Evolutionary conservation across 1,140 invertebrate species (phyloP).

Genomic region (Sycophila sp.): DNA sequence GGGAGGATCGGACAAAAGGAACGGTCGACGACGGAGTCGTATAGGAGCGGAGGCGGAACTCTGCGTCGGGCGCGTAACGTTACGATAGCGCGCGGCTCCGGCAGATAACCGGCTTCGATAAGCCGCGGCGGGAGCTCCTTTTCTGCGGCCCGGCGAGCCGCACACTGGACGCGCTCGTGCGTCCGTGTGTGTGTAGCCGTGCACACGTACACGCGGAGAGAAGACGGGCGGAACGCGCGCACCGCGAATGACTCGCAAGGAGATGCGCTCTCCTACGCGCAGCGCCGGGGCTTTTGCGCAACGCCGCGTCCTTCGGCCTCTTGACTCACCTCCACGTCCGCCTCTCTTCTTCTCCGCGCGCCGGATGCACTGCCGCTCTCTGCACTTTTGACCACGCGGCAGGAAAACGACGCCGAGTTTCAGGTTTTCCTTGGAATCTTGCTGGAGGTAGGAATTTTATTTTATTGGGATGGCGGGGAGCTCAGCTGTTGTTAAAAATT

Average conservation of each 20-base stretch:
- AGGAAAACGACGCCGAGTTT: too few relatives aligned
- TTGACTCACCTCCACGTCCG: not conserved
- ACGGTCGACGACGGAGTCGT: not conserved
- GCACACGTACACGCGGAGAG: too few relatives aligned
- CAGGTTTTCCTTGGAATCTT: too few relatives aligned
- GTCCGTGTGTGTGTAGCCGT: too few relatives aligned
- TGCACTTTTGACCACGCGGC: too few relatives aligned
- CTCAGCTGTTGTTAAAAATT: too few relatives aligned
- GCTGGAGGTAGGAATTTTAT: too few relatives aligned
- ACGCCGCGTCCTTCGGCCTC: not conserved
- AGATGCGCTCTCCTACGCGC: not conserved
- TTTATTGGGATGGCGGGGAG: too few relatives aligned
- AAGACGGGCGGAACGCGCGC: not conserved
- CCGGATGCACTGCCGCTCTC: too few relatives aligned
- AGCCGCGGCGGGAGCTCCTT: not conserved
- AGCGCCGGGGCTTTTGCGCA: not conserved
- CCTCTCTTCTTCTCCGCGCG: not conserved
- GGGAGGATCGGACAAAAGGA: not conserved
- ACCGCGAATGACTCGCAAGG: not conserved
- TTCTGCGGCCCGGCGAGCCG: not conserved
- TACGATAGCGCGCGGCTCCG: not conserved
- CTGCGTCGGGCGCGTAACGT: not conserved
- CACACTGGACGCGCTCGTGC: too few relatives aligned
- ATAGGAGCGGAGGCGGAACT: not conserved
- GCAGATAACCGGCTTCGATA: not conserved